phyloP scores from a whole-genome alignment of 1,140 invertebrate species.

The Trichonephila inaurata region DNA sequence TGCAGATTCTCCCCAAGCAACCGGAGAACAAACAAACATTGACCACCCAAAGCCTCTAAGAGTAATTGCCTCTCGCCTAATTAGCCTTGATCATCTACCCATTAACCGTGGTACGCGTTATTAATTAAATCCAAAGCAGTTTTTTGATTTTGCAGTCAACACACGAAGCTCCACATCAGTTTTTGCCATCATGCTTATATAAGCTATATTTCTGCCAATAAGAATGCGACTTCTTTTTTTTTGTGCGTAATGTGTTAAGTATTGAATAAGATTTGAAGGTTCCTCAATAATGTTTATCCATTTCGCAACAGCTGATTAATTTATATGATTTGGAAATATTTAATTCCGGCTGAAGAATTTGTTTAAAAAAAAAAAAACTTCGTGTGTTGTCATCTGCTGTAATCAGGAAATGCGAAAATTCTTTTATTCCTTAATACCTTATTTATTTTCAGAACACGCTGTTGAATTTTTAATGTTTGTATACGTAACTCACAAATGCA shows the following conservation, averaged over 20 bases:
- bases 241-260: neutral
- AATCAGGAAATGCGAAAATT: neutral
- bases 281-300: neutral
- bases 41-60: neutral
- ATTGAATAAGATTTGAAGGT: neutral
- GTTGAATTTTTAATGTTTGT: too few relatives aligned
- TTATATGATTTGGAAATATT: too few relatives aligned
- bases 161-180: neutral
- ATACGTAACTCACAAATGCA: too few relatives aligned
- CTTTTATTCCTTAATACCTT: neutral
- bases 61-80: neutral
- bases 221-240: neutral
- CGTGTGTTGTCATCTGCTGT: too few relatives aligned
- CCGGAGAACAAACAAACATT: neutral
- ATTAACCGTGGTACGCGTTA: neutral
- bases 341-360: too few relatives aligned
- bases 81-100: constrained; percentile 25
- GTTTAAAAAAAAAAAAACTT: too few relatives aligned
- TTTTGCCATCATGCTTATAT: neutral
- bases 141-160: neutral
- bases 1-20: neutral
- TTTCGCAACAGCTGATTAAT: too few relatives aligned
- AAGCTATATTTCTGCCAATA: neutral
- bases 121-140: neutral
- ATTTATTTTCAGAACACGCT: too few relatives aligned